These are phyloP conservation scores for Vanessa atalanta DNA, from an alignment of 1,140 invertebrate species.

Conservation along the genomic window DNA sequence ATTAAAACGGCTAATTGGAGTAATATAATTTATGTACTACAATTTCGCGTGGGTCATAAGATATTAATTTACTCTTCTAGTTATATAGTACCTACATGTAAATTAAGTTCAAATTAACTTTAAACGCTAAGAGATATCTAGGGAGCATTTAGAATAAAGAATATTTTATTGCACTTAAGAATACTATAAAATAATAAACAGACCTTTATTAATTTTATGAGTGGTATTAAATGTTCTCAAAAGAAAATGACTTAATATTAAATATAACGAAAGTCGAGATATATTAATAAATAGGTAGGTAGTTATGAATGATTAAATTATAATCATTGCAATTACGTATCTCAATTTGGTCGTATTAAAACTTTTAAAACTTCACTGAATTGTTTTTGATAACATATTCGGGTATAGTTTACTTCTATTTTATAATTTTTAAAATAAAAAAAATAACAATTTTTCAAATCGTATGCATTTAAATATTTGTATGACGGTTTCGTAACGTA, in stretches of 20 bases:
- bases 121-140: slow-evolving; percentile 18
- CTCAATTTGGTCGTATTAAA: too few species aligned
- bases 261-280: too few species aligned
- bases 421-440: too few species aligned
- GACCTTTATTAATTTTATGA: slow-evolving; percentile 12
- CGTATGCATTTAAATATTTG: slow-evolving; percentile 6
- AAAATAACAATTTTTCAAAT: not conserved
- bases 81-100: slow-evolving; percentile 15
- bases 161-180: slow-evolving; percentile 15
- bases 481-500: slow-evolving; percentile 6
- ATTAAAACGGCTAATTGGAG: not conserved
- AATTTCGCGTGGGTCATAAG: not conserved
- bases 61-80: not conserved
- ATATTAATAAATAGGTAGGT: too few species aligned
- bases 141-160: not conserved
- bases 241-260: too few species aligned
- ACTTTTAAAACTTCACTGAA: too few species aligned
- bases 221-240: too few species aligned
- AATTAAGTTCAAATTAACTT: slow-evolving; percentile 35
- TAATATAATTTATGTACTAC: not conserved
- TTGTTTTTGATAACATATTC: too few species aligned
- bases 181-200: slow-evolving; percentile 19
- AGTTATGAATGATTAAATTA: too few species aligned
- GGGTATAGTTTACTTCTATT: too few species aligned
- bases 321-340: too few species aligned